Evolutionary conservation across 2,888 invertebrate species (phyloP), one percentile per base, ranked within the genome.

Genomic region (Apeira syringaria): DNA sequence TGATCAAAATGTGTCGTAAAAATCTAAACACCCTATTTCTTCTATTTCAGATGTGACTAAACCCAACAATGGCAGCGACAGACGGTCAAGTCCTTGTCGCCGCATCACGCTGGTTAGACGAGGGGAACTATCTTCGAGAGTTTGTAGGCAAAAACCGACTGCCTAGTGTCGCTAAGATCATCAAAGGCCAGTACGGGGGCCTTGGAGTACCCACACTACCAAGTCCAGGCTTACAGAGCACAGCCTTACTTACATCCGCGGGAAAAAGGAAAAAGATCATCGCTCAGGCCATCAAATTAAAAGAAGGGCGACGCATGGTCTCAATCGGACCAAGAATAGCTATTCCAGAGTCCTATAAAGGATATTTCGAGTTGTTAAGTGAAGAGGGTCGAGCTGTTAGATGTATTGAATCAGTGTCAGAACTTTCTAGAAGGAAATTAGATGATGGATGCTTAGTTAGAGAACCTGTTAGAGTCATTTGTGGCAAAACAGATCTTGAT

Each of bases 361-460:
- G 98, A 5, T 98, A 96, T 84, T 98, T 98, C 78, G 98, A 98
- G 80, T 92, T 98, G 34, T 90, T 98, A 18, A 98, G 97, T 71
- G 98, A 98, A 83, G 98, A 98, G 80, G 98, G 98, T 0, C 91
- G 96, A 60, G 96, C 97, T 12, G 97, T 97, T 5, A 92, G 96
- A 51, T 96, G 97, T 63, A 96, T 98, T 67, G 96, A 97, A 74
- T 95, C 95, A 50, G 97, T 98, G 1, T 90, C 93, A 49, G 97
- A 98, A 80, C 84, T 98, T 55, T 93, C 96, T 9, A 91, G 95
- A 55, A 91, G 95, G 41, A 93, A 95, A 60, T 91, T 94, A 11
- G 94, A 94, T 37, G 93, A 93, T 61, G 94, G 94, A 1, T 96
- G 95, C 64, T 86, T 97, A 50, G 96, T 97, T 3, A 91, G 97